Conservation (phyloP, 37 sponge, comb jelly and placozoan genomes). For the Hexactinellida sp. region DNA sequence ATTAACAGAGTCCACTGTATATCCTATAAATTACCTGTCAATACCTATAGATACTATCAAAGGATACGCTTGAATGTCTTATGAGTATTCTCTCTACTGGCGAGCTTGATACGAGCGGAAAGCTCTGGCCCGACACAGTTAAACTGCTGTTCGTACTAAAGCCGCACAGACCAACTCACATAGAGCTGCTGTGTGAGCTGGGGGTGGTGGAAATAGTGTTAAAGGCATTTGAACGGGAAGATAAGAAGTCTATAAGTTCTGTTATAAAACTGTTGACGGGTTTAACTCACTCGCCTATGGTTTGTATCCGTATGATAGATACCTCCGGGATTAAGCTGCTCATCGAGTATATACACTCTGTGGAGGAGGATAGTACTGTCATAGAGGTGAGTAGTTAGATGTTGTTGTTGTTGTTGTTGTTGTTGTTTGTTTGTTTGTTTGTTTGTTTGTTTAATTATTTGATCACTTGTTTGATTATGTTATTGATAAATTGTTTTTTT, state of each 20-base stretch:
- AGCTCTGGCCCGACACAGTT: background rate
- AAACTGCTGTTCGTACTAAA: background rate
- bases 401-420: background rate
- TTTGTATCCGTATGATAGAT: background rate
- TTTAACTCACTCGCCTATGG: background rate
- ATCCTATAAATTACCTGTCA: no score
- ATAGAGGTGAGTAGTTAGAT: background rate
- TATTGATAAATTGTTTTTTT: no score
- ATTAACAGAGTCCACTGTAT: no score
- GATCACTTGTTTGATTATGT: no score
- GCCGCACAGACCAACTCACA: background rate
- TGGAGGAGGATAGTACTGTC: background rate
- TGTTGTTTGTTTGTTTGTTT: no score
- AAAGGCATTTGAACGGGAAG: background rate
- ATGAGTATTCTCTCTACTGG: background rate
- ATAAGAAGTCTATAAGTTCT: background rate
- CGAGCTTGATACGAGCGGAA: background rate
- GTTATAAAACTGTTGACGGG: background rate
- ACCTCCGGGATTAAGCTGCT: background rate
- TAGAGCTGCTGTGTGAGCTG: background rate
- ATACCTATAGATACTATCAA: background rate
- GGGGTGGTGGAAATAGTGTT: background rate
- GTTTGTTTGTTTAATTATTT: no score
- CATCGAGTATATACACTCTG: background rate
- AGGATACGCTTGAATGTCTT: background rate